These are phyloP conservation scores for Forpus xanthops DNA, from an alignment of 2,797 vertebrate species.

Conservation along the genomic window DNA sequence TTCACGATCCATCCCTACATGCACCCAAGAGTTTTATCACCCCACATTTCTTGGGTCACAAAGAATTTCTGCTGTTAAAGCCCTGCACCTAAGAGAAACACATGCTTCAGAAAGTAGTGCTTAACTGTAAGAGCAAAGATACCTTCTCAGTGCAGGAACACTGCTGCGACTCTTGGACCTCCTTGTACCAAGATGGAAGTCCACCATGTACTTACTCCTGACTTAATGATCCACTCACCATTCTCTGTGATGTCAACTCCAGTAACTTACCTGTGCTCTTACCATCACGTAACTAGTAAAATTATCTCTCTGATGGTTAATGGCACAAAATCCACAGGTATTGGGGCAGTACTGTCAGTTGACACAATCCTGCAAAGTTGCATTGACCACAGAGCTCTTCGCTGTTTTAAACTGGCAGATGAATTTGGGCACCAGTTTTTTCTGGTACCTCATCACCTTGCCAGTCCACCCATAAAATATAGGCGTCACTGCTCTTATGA, in stretches of 20 bases:
- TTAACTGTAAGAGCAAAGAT: not conserved
- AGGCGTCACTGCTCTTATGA: not conserved
- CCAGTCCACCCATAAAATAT: not conserved
- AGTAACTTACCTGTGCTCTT: not conserved
- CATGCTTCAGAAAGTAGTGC: not conserved
- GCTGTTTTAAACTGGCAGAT: not conserved
- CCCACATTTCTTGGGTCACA: not conserved
- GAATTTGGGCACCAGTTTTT: not conserved
- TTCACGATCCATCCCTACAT: not conserved
- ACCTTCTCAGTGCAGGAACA: not conserved
- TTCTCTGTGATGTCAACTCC: not conserved
- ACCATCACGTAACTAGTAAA: not conserved
- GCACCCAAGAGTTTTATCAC: not conserved
- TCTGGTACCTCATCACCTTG: not conserved
- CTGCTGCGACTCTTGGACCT: not conserved
- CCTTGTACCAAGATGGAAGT: not conserved
- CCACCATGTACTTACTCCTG: not conserved
- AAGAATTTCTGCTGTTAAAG: not conserved
- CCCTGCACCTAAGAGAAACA: not conserved
- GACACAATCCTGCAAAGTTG: not conserved
- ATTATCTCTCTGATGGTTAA: not conserved
- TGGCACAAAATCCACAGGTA: not conserved
- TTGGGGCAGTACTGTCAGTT: fast-evolving
- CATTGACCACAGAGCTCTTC: not conserved
- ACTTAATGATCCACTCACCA: not conserved